Evolutionary conservation across 2,888 invertebrate genomes (phyloP), one percentile per base, ranked within the genome.

Genomic region (Dynastes grantii): DNA sequence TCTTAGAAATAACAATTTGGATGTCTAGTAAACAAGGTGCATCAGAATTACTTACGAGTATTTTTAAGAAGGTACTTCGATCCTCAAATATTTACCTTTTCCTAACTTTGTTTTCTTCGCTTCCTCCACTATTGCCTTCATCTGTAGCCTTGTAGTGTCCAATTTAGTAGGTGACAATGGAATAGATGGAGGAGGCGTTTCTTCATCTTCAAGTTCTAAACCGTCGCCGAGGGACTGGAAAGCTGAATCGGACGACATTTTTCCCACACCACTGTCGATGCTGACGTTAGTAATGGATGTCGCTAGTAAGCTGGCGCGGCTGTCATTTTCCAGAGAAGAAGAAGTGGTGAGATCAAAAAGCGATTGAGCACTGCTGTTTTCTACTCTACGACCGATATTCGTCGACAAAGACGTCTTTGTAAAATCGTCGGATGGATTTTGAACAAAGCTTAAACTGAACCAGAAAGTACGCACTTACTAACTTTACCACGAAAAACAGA

Each of bases 181-280:
- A 37, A 75, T 68, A 16, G 88, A 82, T 84, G 84, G 77, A n/a
- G 76, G 53, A 27, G 81, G 77, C 29, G 64, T 87, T 68, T 90
- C 85, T 27, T 85, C 87, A 71, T 87, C 86, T 80, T 88, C 88
- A 76, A 88, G 79, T 82, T 88, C 88, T 22, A 88, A 82, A 32
- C 88, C 88, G 80, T 88, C 88, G 40, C 88, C 86, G 86, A 88
- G 81, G 85, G 90, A 85, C 89, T 92, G 84, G 90, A 90, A 83
- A 2, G 88, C 92, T 32, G 92, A 91, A 84, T 92, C 92, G 86
- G 92, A 92, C 81, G 87, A 88, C 87, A 87, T 88, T 82, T 87
- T 88, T 40, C 79, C 85, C 82, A 91, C 91, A 79, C 91, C 91
- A 85, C 91, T 91, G 32, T 53, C 79, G 77, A 68, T 79, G 68